A percentile compares a stretch with the other conserved stretches of the same genome.
Evolutionary conservation across 1,140 invertebrate species (phyloP).

Genomic region (Megalopta genalis): DNA sequence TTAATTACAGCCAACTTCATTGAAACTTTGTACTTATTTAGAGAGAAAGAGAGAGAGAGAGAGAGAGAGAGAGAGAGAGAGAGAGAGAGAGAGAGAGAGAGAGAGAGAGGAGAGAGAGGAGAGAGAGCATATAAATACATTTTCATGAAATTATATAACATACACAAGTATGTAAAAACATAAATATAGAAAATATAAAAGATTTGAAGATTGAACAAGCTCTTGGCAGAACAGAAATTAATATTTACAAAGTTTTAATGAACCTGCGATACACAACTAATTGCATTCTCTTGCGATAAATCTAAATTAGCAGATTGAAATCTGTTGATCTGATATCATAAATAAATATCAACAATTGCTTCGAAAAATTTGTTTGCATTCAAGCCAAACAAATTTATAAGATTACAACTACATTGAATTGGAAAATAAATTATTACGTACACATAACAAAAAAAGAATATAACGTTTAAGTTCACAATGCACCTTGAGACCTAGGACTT

Average conservation of each 20-base stretch:
- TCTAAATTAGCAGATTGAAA: slow-evolving; percentile 28
- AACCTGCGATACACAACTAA: not conserved
- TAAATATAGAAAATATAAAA: slow-evolving; percentile 1
- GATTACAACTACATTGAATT: not conserved
- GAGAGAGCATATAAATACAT: slow-evolving; percentile 3
- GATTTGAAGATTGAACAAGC: not conserved
- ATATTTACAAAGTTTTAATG: slow-evolving; percentile 26
- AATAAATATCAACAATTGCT: too few relatives aligned
- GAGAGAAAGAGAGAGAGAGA: not conserved
- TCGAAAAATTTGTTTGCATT: slow-evolving; percentile 14
- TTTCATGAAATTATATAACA: not conserved
- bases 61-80: not conserved
- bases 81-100: not conserved
- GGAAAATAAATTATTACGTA: slow-evolving; percentile 8
- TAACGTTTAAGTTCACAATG: slow-evolving; percentile 39
- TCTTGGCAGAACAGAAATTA: not conserved
- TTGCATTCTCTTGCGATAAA: slow-evolving; percentile 4
- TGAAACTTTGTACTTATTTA: slow-evolving; percentile 43
- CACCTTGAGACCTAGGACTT: slow-evolving; percentile 43
- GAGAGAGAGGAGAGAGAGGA: not conserved
- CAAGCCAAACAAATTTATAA: slow-evolving; percentile 1
- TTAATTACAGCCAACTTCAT: slow-evolving; percentile 40
- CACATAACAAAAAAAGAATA: slow-evolving; percentile 37
- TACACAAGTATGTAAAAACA: not conserved
- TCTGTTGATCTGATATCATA: slow-evolving; percentile 32